phyloP scores from a whole-genome alignment of 2,797 vertebrate genomes.

The Pelodytes ibericus region DNA sequence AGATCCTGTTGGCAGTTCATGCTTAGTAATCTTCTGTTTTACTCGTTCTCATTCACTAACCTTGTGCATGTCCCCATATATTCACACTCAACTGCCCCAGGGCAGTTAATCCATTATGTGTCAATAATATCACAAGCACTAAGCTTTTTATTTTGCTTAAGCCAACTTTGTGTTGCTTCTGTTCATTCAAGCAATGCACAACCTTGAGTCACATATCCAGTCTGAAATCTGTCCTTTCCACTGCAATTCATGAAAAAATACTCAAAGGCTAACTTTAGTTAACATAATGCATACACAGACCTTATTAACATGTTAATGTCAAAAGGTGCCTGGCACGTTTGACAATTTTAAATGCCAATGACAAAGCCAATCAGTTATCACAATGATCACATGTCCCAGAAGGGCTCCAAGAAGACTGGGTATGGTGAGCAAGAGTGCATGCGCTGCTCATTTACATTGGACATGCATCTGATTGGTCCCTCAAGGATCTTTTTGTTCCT shows the following conservation, averaged over 20 bases:
- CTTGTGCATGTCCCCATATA: constrained; percentile 20
- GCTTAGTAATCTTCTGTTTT: constrained; percentile 29
- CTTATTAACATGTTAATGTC: too few species aligned
- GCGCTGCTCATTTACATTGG: too few species aligned
- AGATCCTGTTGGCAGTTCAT: constrained; percentile 28
- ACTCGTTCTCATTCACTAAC: constrained; percentile 24
- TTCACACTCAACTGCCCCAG: background rate
- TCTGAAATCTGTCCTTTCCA: background rate
- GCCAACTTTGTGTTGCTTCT: background rate
- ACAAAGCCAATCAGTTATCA: too few species aligned
- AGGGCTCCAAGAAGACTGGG: too few species aligned
- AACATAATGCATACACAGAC: background rate
- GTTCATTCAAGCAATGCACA: background rate
- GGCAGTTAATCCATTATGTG: background rate
- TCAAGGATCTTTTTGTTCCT: too few species aligned
- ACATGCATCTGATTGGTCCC: too few species aligned
- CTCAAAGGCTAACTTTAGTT: background rate
- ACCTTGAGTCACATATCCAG: background rate
- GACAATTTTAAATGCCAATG: too few species aligned
- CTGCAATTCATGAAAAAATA: background rate
- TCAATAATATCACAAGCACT: constrained; percentile 11
- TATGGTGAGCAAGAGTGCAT: too few species aligned
- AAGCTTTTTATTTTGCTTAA: background rate
- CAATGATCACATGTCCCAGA: too few species aligned
- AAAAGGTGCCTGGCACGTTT: too few species aligned